These are phyloP conservation scores for Sialia sialis DNA, from an alignment of 2,113 vertebrate genomes.

Conservation along the genomic window DNA sequence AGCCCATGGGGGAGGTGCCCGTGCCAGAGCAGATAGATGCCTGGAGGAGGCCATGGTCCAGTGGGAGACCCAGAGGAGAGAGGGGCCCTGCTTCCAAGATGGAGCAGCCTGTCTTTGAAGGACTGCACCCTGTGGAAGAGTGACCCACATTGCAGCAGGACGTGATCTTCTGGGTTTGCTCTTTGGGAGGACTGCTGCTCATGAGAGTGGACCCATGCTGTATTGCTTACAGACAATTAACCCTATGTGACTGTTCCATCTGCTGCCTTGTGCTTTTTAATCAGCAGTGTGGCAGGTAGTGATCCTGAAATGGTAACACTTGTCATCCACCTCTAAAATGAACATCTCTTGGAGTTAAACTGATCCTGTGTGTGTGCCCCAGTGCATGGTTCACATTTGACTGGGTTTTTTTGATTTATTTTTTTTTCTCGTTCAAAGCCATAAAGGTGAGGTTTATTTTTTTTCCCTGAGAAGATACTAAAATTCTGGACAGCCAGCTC, in stretches of 20 bases:
- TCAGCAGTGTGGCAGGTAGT: background rate
- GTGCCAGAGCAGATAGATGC: too few species aligned
- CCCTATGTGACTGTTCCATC: background rate
- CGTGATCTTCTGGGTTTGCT: too few species aligned
- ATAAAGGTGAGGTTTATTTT: background rate
- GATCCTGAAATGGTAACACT: background rate
- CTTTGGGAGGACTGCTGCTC: too few species aligned
- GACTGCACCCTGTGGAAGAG: too few species aligned
- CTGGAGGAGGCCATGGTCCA: too few species aligned
- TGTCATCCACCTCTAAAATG: background rate
- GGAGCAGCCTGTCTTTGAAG: too few species aligned
- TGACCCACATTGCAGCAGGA: too few species aligned
- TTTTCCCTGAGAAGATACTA: background rate
- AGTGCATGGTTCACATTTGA: background rate
- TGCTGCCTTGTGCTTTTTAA: background rate
- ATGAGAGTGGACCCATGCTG: too few species aligned
- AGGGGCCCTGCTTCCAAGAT: too few species aligned
- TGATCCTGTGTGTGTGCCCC: fast-evolving
- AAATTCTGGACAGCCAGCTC: background rate
- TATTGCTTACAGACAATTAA: background rate
- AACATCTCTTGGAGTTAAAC: background rate
- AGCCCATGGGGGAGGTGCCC: too few species aligned
- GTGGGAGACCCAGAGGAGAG: too few species aligned
- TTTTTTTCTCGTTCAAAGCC: background rate
- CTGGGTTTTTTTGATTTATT: background rate